These are phyloP conservation scores for Catostomus latipinnis DNA, from an alignment of 2,797 vertebrate genomes.

Conservation along the genomic window DNA sequence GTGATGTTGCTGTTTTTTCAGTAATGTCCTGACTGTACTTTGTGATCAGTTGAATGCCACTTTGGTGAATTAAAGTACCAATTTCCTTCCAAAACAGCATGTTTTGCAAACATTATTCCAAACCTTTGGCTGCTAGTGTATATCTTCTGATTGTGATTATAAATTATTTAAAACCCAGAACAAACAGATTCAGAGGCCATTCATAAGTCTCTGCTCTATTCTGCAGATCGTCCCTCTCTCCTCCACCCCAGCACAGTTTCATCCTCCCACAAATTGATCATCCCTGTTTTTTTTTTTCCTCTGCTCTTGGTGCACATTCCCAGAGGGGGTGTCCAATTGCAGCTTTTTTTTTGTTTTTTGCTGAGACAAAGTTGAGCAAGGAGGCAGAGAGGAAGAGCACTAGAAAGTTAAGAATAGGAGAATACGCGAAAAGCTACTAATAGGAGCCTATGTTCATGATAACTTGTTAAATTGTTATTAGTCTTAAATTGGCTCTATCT, in stretches of 20 bases:
- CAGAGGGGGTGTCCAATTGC: conserved; percentile 75
- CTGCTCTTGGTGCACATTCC: conserved; percentile 64
- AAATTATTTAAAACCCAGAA: not conserved
- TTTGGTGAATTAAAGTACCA: too few relatives aligned
- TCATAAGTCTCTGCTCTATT: conserved; percentile 44
- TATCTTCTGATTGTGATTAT: not conserved
- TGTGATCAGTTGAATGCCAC: too few relatives aligned
- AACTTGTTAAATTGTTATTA: too few relatives aligned
- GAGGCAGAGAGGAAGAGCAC: conserved; percentile 21
- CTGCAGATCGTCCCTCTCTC: conserved; percentile 59
- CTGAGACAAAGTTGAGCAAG: conserved; percentile 41
- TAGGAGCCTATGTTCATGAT: too few relatives aligned
- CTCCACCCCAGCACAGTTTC: conserved; percentile 59
- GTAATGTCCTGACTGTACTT: too few relatives aligned
- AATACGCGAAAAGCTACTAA: too few relatives aligned
- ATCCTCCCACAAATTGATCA: conserved; percentile 58
- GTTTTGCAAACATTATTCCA: too few relatives aligned
- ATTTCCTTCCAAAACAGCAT: too few relatives aligned
- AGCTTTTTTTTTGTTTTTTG: conserved; percentile 35
- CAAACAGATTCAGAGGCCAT: not conserved
- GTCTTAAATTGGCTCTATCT: too few relatives aligned
- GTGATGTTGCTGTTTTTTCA: too few relatives aligned
- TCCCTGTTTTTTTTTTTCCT: conserved; percentile 52
- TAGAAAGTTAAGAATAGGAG: conserved; percentile 9
- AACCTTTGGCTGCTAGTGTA: too few relatives aligned